These are phyloP conservation scores for Aethes cnicana DNA, from an alignment of 2,888 invertebrate species.

Conservation along the genomic window DNA sequence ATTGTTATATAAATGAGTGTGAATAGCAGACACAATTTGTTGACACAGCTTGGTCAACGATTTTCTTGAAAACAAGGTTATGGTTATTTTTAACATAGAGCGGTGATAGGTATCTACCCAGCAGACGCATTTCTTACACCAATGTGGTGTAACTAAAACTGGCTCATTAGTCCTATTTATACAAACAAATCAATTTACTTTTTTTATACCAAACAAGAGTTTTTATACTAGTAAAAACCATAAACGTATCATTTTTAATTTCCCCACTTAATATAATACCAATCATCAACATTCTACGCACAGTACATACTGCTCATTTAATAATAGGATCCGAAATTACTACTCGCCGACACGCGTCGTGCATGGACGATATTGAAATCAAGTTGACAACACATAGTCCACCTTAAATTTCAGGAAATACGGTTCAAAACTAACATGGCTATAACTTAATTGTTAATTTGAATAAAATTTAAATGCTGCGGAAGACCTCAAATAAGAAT, in stretches of 20 bases:
- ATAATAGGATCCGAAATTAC: constrained; percentile 28
- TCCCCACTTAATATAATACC: constrained; percentile 10
- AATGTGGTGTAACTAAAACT: too few species aligned
- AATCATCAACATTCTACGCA: constrained; percentile 22
- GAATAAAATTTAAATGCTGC: constrained; percentile 15
- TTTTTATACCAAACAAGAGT: neutral
- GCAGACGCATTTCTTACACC: neutral
- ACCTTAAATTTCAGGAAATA: constrained; percentile 1
- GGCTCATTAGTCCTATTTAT: too few species aligned
- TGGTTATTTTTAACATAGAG: neutral
- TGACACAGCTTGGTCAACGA: neutral
- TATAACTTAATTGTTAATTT: constrained; percentile 14
- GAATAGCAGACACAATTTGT: neutral
- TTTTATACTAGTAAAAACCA: too few species aligned
- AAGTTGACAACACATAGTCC: neutral
- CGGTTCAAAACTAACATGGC: neutral
- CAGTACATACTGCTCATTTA: constrained; percentile 23
- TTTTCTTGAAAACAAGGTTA: neutral
- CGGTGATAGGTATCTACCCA: neutral
- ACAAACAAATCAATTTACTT: neutral
- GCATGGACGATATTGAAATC: constrained; percentile 27
- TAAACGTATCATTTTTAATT: too few species aligned
- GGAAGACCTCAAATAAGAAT: constrained; percentile 22
- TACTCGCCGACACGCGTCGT: constrained; percentile 25
- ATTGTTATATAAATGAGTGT: neutral